A percentile compares a stretch with the other conserved stretches of the same genome.
These are phyloP conservation scores for Trematomus loennbergii DNA, from an alignment of 2,113 vertebrate genomes.

Conservation along the genomic window DNA sequence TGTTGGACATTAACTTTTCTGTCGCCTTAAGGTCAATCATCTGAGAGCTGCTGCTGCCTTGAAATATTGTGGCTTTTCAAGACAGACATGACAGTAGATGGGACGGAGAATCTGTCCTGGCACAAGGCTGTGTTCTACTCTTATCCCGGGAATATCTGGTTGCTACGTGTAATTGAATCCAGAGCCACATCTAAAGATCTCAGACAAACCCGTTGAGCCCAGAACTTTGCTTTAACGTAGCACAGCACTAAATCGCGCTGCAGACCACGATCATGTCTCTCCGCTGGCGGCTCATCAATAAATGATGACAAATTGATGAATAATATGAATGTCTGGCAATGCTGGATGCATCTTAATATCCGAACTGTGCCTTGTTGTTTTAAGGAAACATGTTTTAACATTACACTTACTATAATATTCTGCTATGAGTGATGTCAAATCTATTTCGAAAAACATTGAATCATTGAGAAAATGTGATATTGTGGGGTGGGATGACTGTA, in stretches of 20 bases:
- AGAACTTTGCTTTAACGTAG: constrained; percentile 73
- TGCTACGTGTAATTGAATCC: constrained; percentile 88
- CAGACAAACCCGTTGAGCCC: constrained; percentile 80
- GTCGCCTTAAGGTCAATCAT: constrained; percentile 39
- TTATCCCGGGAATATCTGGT: constrained; percentile 86
- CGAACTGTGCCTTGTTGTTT: not conserved
- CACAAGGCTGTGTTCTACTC: constrained; percentile 77
- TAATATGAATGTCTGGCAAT: constrained; percentile 3
- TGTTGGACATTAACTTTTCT: constrained; percentile 29
- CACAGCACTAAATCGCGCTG: constrained; percentile 74
- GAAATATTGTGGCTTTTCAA: constrained; percentile 56
- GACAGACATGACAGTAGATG: constrained; percentile 69
- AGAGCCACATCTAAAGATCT: constrained; percentile 83
- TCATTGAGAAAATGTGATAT: not conserved
- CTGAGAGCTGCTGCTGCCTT: constrained; percentile 30
- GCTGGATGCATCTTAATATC: constrained; percentile 12
- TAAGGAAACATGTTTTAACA: not conserved
- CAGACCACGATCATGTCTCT: constrained; percentile 61
- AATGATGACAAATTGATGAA: constrained; percentile 69
- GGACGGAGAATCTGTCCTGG: constrained; percentile 70
- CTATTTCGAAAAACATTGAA: not conserved
- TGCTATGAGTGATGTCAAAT: not conserved
- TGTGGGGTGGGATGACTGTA: not conserved
- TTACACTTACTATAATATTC: not conserved
- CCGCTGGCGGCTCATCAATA: constrained; percentile 83